Base-by-base conservation (phyloP, 2,797 vertebrate genomes). In the Columba guinea region DNA sequence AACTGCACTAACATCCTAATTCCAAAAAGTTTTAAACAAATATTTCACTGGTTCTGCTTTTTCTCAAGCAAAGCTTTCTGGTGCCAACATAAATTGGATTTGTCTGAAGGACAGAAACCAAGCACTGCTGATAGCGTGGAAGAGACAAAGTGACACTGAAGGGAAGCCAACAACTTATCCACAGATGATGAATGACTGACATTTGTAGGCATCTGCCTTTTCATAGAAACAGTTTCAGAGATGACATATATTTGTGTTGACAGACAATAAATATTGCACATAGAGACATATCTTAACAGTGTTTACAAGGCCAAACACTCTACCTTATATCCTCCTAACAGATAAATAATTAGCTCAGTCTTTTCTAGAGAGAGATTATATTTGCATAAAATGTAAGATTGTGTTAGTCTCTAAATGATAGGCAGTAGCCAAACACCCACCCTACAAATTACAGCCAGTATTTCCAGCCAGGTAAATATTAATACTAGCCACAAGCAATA, bases 81-180 rank as follows among this genome's bases (percentile, higher is more conserved):
- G 53, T 64, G 80, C 52, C 59, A 55, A 39, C 8, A 23, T 11
- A 44, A 89, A 62, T 4, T 53, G 19, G 14, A 76, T 48, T 28
- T 63, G 39, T 55, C 55, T 65, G 65, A 81, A 85, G 27, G 34
- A 87, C 30, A 85, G 70, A 84, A 94, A 70, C 20, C 65, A 87
- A 78, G 35, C 0, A 0, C 64, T 74, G 46, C 51, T 26, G 35
- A n/a, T 21, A 2, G 1, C 0, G 3, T 5, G 27, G 59, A 78
- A 83, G 41, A 71, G 77, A 63, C 9, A 55, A 91, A 93, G 34
- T 60, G 59, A 91, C 69, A 74, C 41, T 21, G 75, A 92, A 13
- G 35, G 68, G 30, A 90, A 80, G 70, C 52, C 88, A 93, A 59
- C n/a, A 82, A 69, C 46, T 69, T 49, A 69, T 37, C 62, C 73